These are phyloP conservation scores for Panonychus citri DNA, from an alignment of 1,140 invertebrate genomes.

Conservation along the genomic window DNA sequence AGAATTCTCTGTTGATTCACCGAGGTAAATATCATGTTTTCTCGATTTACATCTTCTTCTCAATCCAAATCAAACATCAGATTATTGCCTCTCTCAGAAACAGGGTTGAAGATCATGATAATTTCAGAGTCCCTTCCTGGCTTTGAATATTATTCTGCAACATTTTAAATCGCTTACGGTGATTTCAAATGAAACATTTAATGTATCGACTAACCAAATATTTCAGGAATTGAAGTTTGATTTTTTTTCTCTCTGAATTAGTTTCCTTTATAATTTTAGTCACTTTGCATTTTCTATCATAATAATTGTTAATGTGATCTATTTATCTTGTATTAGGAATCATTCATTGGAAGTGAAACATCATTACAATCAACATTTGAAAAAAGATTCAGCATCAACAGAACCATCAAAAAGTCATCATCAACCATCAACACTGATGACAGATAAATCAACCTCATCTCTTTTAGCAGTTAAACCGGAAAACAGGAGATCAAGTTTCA, in stretches of 20 bases:
- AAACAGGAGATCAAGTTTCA: constrained; percentile 8
- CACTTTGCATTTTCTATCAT: not conserved
- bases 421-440: not conserved
- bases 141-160: too few species aligned
- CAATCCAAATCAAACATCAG: too few species aligned
- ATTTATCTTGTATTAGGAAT: constrained; percentile 10
- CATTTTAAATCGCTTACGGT: too few species aligned
- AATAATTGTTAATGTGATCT: not conserved
- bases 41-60: not conserved
- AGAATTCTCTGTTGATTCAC: constrained; percentile 17
- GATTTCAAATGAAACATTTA: too few species aligned
- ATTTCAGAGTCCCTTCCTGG: too few species aligned
- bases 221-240: too few species aligned
- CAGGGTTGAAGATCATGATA: too few species aligned
- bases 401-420: constrained; percentile 1
- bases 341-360: constrained; percentile 12
- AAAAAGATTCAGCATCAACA: not conserved
- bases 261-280: too few species aligned
- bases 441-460: constrained; percentile 2
- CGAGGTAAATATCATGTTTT: constrained; percentile 12
- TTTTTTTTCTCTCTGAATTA: too few species aligned
- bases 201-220: too few species aligned
- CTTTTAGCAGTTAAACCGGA: not conserved
- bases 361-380: not conserved
- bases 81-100: too few species aligned